Conservation (phyloP, 2,113 vertebrate species). For the Sceloporus undulatus region DNA sequence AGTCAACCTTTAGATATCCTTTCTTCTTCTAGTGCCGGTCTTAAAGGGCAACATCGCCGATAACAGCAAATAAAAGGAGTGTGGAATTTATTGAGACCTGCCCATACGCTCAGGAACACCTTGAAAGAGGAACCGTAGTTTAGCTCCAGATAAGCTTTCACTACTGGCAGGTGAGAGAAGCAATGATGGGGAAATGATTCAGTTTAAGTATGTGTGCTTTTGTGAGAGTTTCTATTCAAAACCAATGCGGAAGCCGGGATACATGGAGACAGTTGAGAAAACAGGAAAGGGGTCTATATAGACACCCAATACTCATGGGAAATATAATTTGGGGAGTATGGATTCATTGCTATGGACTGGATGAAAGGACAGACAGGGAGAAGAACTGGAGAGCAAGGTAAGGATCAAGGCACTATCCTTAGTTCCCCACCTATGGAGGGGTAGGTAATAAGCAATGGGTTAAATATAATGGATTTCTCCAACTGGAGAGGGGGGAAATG, state of each 20-base stretch:
- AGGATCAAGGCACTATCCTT: neutral
- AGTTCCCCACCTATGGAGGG: no score
- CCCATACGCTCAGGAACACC: neutral
- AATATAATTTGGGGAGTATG: neutral
- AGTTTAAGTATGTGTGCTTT: no score
- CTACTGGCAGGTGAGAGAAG: neutral
- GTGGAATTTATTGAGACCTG: neutral
- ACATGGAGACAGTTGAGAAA: neutral
- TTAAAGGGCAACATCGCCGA: neutral
- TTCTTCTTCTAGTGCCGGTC: neutral
- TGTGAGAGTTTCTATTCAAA: neutral
- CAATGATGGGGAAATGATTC: neutral
- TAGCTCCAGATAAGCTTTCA: neutral
- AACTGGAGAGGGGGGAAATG: neutral
- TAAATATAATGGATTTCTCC: neutral
- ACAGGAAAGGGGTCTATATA: neutral
- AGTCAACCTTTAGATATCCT: neutral
- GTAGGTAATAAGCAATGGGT: neutral
- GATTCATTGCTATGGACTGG: neutral
- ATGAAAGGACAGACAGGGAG: neutral
- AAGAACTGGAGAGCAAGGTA: neutral
- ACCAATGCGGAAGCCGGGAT: neutral
- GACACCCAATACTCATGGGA: neutral
- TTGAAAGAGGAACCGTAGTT: neutral
- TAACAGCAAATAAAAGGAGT: neutral